A percentile compares a stretch with the other conserved stretches of the same genome.
phyloP scores from a whole-genome alignment of 2,797 vertebrate species.

The Prionace glauca region DNA sequence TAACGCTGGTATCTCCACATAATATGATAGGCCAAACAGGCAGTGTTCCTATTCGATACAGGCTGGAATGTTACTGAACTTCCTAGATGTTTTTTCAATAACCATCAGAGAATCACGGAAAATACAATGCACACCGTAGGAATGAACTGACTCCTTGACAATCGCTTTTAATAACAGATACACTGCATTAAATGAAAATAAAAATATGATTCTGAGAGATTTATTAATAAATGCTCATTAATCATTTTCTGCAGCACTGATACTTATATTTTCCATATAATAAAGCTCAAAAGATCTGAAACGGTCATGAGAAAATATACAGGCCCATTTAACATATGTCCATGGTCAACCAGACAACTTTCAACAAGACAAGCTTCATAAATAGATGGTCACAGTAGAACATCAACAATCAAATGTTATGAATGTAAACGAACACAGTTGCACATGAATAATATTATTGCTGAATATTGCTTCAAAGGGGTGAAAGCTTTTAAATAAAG shows the following conservation, averaged over 20 bases:
- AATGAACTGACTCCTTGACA: background rate
- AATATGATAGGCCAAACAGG: too few relatives aligned
- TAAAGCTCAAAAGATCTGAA: background rate
- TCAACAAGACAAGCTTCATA: background rate
- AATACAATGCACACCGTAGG: background rate
- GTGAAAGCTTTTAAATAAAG: constrained; percentile 42
- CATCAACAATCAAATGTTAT: constrained; percentile 11
- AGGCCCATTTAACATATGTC: background rate
- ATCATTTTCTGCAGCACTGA: background rate
- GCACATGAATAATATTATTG: constrained; percentile 41
- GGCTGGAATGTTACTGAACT: background rate
- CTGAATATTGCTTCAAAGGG: constrained; percentile 43
- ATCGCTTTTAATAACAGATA: background rate
- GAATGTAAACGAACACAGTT: constrained; percentile 35
- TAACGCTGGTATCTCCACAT: too few relatives aligned
- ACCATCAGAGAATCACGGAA: background rate
- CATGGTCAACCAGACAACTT: background rate
- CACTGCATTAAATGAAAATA: constrained; percentile 17
- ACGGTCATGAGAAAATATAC: background rate
- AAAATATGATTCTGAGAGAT: background rate
- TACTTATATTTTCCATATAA: background rate
- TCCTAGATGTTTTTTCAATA: background rate
- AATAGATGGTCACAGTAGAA: background rate
- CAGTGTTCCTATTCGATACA: background rate
- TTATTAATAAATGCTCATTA: background rate